Evolutionary conservation across 2,888 invertebrate genomes (phyloP), one percentile per base, ranked within the genome.

Genomic region (Plebejus argus): DNA sequence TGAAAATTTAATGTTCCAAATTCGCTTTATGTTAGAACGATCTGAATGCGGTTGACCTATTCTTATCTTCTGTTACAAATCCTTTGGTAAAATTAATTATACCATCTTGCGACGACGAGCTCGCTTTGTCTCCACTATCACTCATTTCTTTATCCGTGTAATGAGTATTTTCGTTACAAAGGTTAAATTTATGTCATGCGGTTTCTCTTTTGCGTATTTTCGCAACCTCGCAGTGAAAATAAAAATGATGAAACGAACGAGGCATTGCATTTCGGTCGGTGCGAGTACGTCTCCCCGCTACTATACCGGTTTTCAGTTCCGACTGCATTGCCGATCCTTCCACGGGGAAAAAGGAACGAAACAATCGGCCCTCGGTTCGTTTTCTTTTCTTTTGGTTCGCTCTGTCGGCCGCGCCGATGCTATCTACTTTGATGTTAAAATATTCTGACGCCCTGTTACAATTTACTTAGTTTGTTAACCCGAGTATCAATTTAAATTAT

Each of bases 271-370:
- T 86, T 87, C 87, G 86, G 88, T 86, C 88, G 88, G 88, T 88
- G 87, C 86, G 78, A 78, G 77, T 76, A 77, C 79, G 72, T 78
- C 79, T 79, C 77, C 88, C 87, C 86, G 86, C 87, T 86, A 87
- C 86, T 86, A 86, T 92, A 92, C 93, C 92, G 92, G 92, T 92
- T 92, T 88, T 86, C 86, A 88, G 87, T 85, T 89, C 87, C 88
- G 88, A 86, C 88, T 85, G 90, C 91, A 90, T 89, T 90, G 91
- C 89, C 89, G 91, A 89, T 91, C 88, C 91, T 89, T 87, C 88
- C 87, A 89, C 88, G 90, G 85, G 89, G 88, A 81, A 82, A 91
- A 92, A 91, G 89, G 90, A 92, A 92, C 87, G 88, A 91, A 91
- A 91, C 89, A 87, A 87, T 87, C 84, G 80, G 78, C 7, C 66